Conservation (phyloP, 1,140 invertebrate species). For the Drosophila ananassae region DNA sequence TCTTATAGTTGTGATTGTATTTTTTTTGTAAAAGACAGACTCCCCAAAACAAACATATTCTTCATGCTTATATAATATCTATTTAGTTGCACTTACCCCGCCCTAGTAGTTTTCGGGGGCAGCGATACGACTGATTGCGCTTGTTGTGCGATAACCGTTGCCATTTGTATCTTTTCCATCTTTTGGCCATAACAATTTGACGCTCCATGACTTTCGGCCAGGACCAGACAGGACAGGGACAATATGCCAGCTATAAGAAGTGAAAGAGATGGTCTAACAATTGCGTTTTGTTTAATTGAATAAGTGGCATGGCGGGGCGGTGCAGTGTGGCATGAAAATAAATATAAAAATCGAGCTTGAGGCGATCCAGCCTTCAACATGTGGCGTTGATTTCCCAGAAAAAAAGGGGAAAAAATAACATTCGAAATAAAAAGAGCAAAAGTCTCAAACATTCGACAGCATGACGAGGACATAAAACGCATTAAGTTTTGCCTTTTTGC, state of each 20-base stretch:
- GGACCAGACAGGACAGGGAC: slow-evolving; percentile 29
- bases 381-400: slow-evolving; percentile 65
- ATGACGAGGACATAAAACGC: slow-evolving; percentile 74
- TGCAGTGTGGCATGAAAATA: slow-evolving; percentile 23
- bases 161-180: slow-evolving; percentile 73
- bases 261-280: no score
- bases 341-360: slow-evolving; percentile 33
- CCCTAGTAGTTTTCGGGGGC: slow-evolving; percentile 25
- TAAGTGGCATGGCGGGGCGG: slow-evolving; percentile 50
- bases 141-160: slow-evolving; percentile 74
- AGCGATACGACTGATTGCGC: slow-evolving; percentile 74
- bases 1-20: background rate
- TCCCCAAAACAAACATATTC: slow-evolving; percentile 63
- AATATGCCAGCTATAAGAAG: slow-evolving; percentile 21
- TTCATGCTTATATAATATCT: slow-evolving; percentile 82
- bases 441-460: slow-evolving; percentile 24
- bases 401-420: background rate
- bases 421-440: slow-evolving; percentile 39
- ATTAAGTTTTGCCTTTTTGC: slow-evolving; percentile 41
- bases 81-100: slow-evolving; percentile 76
- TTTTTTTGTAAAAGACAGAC: no score
- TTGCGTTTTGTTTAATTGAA: slow-evolving; percentile 77
- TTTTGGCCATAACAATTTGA: slow-evolving; percentile 82
- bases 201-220: slow-evolving; percentile 69
- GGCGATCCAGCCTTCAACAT: slow-evolving; percentile 25